These are phyloP conservation scores for Trachelus iudaicus DNA, from an alignment of 2,888 invertebrate genomes.

Conservation along the genomic window DNA sequence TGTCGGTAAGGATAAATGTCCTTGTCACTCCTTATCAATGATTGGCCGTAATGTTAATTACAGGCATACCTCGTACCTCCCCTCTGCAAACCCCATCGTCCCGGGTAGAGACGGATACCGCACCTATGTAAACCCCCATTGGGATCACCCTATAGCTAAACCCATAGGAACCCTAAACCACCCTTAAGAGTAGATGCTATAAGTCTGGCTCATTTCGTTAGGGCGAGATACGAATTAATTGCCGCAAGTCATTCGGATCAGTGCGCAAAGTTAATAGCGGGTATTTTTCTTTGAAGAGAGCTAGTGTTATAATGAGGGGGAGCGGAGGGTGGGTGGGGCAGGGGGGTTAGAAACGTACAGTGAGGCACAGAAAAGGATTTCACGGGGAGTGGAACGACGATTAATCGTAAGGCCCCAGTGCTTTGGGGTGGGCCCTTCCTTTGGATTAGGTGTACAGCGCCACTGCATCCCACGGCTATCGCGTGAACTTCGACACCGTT, in stretches of 20 bases:
- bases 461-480: not conserved
- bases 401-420: not conserved
- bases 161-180: not conserved
- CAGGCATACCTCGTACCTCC: not conserved
- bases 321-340: not conserved
- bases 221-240: not conserved
- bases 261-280: not conserved
- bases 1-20: not conserved
- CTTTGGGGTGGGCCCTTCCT: not conserved
- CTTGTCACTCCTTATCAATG: not conserved
- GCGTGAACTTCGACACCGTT: not conserved
- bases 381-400: not conserved
- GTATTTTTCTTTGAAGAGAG: not conserved
- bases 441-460: not conserved
- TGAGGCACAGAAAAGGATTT: not conserved
- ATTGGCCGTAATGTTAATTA: not conserved
- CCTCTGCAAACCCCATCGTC: not conserved
- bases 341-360: not conserved
- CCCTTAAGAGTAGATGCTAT: not conserved
- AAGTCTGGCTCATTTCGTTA: not conserved
- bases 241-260: slow-evolving; percentile 3
- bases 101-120: not conserved
- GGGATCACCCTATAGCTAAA: not conserved
- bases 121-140: not conserved
- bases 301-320: not conserved